phyloP scores from a whole-genome alignment of 2,888 invertebrate species.

The Drosophila incognita region DNA sequence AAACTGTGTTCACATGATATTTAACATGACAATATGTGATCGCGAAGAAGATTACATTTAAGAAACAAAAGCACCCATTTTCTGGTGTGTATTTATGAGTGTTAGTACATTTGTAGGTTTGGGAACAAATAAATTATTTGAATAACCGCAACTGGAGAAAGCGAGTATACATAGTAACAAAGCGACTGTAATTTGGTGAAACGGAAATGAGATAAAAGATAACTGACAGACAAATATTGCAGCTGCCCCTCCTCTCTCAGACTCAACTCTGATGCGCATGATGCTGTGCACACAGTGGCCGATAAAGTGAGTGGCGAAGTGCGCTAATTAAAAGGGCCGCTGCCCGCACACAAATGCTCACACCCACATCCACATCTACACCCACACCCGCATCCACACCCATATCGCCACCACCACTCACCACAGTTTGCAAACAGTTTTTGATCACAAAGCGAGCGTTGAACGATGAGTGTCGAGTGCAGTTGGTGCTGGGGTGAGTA shows the following conservation, averaged over 20 bases:
- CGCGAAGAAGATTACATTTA: neutral
- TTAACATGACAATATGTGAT: neutral
- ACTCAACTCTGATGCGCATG: conserved; percentile 3
- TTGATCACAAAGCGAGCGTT: conserved; percentile 48
- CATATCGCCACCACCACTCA: neutral
- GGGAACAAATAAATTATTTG: conserved; percentile 31
- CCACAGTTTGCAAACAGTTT: conserved; percentile 58
- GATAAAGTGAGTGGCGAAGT: conserved; percentile 59
- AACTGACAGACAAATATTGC: conserved; percentile 21
- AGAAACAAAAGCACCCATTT: neutral
- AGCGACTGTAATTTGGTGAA: conserved; percentile 59
- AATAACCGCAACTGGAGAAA: conserved; percentile 51
- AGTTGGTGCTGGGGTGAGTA: neutral
- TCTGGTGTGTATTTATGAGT: neutral
- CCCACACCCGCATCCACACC: neutral
- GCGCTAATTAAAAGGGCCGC: conserved; percentile 65
- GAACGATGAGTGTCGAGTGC: conserved; percentile 15
- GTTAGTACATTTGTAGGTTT: conserved; percentile 2
- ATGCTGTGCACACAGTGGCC: conserved; percentile 36
- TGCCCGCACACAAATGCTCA: conserved; percentile 41
- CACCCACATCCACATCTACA: neutral
- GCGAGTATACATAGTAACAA: conserved; percentile 57
- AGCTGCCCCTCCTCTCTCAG: conserved; percentile 6
- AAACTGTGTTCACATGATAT: neutral
- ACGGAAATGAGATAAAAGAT: conserved; percentile 64